Percentiles rank a stretch among this genome's conserved stretches.
Evolutionary conservation across 2,888 invertebrate genomes (phyloP).

Genomic region (Entomobrya proxima): DNA sequence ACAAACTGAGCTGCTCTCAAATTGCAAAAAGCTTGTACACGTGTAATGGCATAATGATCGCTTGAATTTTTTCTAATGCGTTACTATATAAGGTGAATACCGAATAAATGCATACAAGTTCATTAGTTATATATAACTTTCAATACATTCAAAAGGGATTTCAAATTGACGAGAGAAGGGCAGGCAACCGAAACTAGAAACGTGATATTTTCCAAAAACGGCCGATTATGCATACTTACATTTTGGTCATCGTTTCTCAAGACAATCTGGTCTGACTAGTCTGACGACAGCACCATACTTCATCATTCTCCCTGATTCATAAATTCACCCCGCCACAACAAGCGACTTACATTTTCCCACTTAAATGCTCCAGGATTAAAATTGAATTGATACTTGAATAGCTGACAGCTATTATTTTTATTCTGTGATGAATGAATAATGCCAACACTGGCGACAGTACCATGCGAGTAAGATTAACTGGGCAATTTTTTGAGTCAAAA

Average conservation of each 20-base stretch:
- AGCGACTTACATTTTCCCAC: not conserved
- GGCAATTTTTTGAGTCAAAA: not conserved
- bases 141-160: too few relatives aligned
- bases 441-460: slow-evolving; percentile 11
- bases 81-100: too few relatives aligned
- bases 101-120: too few relatives aligned
- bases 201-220: not conserved
- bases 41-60: too few relatives aligned
- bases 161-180: not conserved
- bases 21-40: too few relatives aligned
- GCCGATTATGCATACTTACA: not conserved
- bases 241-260: not conserved
- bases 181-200: not conserved
- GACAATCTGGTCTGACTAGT: not conserved
- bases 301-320: not conserved
- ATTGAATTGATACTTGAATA: too few relatives aligned
- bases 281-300: not conserved
- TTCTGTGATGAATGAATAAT: not conserved
- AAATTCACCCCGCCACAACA: not conserved
- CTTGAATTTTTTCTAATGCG: too few relatives aligned
- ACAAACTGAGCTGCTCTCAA: too few relatives aligned
- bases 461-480: too few relatives aligned
- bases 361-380: not conserved
- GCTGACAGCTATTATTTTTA: slow-evolving; percentile 17
- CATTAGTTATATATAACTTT: too few relatives aligned